phyloP scores from a whole-genome alignment of 2,113 vertebrate species.

The Apistogramma diplotaenia region DNA sequence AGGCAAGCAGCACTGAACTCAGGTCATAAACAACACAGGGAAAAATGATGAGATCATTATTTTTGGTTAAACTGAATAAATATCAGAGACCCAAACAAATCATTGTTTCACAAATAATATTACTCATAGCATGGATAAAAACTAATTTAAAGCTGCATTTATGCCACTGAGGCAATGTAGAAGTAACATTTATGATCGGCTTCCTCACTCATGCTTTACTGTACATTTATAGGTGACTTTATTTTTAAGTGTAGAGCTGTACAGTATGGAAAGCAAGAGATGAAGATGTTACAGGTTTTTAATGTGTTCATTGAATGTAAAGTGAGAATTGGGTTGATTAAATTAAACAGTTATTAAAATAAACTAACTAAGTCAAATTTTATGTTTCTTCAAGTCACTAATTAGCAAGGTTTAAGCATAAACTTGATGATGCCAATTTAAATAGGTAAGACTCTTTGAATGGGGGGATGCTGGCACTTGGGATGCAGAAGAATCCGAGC shows the following conservation, averaged over 20 bases:
- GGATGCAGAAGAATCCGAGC: constrained; percentile 33
- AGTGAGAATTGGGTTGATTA: background rate
- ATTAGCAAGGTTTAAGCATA: background rate
- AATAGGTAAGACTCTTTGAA: background rate
- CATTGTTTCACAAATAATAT: background rate
- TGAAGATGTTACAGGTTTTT: background rate
- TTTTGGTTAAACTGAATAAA: background rate
- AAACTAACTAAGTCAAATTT: background rate
- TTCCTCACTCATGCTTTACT: background rate
- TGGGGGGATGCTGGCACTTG: constrained; percentile 16
- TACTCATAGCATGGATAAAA: background rate
- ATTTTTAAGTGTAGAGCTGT: background rate
- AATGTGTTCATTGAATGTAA: background rate
- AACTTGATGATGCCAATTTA: background rate
- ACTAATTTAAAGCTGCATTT: background rate
- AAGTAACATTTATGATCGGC: background rate
- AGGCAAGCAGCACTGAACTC: background rate
- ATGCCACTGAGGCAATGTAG: background rate
- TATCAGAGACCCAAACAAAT: background rate
- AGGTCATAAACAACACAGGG: background rate
- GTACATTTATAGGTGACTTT: background rate
- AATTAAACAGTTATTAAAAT: background rate
- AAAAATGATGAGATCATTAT: background rate
- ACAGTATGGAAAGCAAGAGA: background rate
- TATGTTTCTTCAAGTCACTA: background rate